phyloP scores from a whole-genome alignment of 2,888 invertebrate genomes.

The Athalia rosae region DNA sequence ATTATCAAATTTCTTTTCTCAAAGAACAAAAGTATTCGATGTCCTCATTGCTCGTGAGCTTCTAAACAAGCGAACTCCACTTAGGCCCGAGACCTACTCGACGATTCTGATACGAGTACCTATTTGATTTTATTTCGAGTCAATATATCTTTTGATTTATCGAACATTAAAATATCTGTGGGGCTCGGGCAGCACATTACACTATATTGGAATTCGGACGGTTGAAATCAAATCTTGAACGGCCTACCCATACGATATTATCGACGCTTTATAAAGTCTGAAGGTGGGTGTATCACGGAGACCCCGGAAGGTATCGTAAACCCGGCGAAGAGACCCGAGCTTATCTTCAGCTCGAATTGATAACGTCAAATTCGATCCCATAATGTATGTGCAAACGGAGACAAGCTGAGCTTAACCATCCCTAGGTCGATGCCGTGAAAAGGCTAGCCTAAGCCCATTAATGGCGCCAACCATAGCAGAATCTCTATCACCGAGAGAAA shows the following conservation, averaged over 20 bases:
- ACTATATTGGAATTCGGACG: background rate
- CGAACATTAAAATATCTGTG: background rate
- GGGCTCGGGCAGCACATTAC: background rate
- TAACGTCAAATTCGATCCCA: constrained; percentile 63
- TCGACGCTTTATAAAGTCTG: constrained; percentile 29
- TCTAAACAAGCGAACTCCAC: no score
- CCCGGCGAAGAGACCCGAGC: constrained; percentile 46
- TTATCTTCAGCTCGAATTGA: constrained; percentile 66
- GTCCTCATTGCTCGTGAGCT: no score
- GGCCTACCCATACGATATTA: constrained; percentile 23
- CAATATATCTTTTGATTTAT: no score
- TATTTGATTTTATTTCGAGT: no score
- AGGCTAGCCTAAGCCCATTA: constrained; percentile 43
- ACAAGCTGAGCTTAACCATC: constrained; percentile 41
- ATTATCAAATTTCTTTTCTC: no score
- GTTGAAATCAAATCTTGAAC: constrained; percentile 25
- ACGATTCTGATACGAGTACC: no score
- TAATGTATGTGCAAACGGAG: constrained; percentile 51
- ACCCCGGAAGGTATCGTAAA: constrained; percentile 24
- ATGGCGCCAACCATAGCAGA: constrained; percentile 37
- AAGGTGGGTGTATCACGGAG: constrained; percentile 7
- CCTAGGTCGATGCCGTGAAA: constrained; percentile 36
- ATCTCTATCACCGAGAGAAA: constrained; percentile 34
- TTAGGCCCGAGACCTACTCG: no score
- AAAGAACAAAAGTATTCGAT: no score